Evolutionary conservation across 2,888 invertebrate species (phyloP).

Genomic region (Microctonus aethiopoides): DNA sequence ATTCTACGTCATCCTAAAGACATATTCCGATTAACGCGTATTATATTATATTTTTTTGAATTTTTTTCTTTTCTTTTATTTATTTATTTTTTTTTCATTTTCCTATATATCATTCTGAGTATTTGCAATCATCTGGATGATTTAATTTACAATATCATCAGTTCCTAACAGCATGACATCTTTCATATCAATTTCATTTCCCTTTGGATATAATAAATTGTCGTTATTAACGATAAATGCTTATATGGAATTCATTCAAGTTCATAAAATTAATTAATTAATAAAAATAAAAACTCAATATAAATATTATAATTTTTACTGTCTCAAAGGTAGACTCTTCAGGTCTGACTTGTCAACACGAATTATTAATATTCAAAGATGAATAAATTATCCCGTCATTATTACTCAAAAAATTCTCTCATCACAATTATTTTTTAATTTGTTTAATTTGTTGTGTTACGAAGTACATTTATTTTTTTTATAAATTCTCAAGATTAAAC

Average conservation of each 20-base stretch:
- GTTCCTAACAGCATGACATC: constrained; percentile 44
- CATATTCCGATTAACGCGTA: constrained; percentile 20
- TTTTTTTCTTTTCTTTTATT: too few species aligned
- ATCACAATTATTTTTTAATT: not conserved
- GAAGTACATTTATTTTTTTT: not conserved
- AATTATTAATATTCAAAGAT: not conserved
- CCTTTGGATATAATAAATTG: constrained; percentile 12
- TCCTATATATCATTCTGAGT: constrained; percentile 23
- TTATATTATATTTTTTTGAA: too few species aligned
- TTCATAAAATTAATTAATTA: not conserved
- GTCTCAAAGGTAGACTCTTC: constrained; percentile 8
- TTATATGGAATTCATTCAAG: not conserved
- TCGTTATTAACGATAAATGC: not conserved
- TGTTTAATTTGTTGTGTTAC: not conserved
- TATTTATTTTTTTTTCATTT: not conserved
- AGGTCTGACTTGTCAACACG: not conserved
- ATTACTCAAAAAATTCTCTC: not conserved
- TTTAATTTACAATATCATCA: constrained; percentile 36
- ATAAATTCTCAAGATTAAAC: constrained; percentile 16
- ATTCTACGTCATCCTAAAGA: not conserved
- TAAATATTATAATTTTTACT: not conserved
- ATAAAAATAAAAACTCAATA: not conserved
- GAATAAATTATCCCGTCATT: not conserved
- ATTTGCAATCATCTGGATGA: constrained; percentile 37
- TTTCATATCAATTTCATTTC: constrained; percentile 9